Conservation (phyloP, 2,113 vertebrate genomes). For the Bostrychus sinensis region DNA sequence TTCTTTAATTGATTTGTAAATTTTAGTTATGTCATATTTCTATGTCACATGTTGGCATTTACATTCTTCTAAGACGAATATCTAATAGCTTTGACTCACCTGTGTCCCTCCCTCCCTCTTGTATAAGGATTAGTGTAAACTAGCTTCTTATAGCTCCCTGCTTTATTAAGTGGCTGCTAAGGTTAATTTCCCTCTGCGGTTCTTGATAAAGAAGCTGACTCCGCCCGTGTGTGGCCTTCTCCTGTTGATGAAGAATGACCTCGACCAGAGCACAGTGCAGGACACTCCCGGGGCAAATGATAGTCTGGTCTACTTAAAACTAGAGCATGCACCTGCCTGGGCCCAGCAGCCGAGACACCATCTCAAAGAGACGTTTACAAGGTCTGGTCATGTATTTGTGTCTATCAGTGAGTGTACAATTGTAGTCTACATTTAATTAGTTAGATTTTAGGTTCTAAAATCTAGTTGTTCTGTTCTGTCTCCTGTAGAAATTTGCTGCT, state of each 20-base stretch:
- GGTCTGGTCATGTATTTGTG: slow-evolving; percentile 63
- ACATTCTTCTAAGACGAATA: too few species aligned
- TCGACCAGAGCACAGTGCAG: slow-evolving; percentile 18
- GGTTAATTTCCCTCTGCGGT: slow-evolving; percentile 11
- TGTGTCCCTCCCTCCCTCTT: neutral
- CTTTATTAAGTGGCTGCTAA: slow-evolving; percentile 2
- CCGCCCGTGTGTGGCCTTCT: slow-evolving; percentile 83
- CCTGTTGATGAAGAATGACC: slow-evolving; percentile 76
- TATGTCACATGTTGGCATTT: too few species aligned
- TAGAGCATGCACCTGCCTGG: slow-evolving; percentile 70
- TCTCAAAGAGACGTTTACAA: slow-evolving; percentile 70
- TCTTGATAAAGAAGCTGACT: slow-evolving; percentile 70
- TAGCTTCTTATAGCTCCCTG: neutral
- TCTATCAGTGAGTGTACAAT: neutral
- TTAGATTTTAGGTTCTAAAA: neutral
- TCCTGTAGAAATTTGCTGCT: slow-evolving; percentile 81
- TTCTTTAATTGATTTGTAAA: too few species aligned
- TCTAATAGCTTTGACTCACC: neutral
- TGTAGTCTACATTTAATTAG: neutral
- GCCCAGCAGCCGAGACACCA: slow-evolving; percentile 59
- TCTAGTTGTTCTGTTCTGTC: slow-evolving; percentile 6
- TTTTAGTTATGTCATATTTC: too few species aligned
- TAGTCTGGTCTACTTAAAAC: slow-evolving; percentile 81
- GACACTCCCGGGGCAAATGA: slow-evolving; percentile 40
- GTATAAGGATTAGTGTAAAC: slow-evolving; percentile 8